Evolutionary conservation across 92 coral and sea anemone species (phyloP), one percentile per base, ranked within the genome.

Genomic region (Hydrozoanthus gracilis): DNA sequence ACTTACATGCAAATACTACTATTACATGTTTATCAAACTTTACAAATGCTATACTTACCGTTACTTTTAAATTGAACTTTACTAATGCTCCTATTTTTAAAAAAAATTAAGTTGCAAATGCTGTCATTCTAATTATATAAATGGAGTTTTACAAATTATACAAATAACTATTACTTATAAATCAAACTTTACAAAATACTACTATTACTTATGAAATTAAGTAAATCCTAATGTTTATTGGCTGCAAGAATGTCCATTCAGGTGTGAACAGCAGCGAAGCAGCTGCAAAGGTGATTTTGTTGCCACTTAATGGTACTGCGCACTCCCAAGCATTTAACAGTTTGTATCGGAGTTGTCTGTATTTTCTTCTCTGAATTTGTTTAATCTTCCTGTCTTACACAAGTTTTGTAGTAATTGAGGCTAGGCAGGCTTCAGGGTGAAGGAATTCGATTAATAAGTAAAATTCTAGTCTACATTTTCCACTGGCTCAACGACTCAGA

Each of bases 341-440:
- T 55, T 68, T 84, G 18, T 54, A 44, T 48, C 50, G 88, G 39
- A 84, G 71, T 27, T 44, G 83, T 51, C 83, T 83, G 68, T 73
- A 86, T 39, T 74, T 73, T 65, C 73, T 86, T 49, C 88, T 62
- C 51, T 86, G 88, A 60, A 70, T 62, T 2, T 74, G 83, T 65
- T 75, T 73, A 1, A 75, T 47, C 46, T 86, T 86, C 73, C 50
- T 54, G 73, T 73, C 73, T 56, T 72, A 86, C 9, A 86, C 72
- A 65, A 86, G 88, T 56, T 78, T 75, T 54, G 18, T 75, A 62
- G 75, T 62, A 49, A 83, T 66, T 7, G 76, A 58, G 18, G 73
- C 70, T 16, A 83, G 27, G 61, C 77, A 66, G 54, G 88, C 83
- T 51, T 86, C 88, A 20, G 15, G 51, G 39, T 86, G 88, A 45